These are phyloP conservation scores for Dolichotis patagonum DNA, from an alignment of 2,113 vertebrate species.

Conservation along the genomic window DNA sequence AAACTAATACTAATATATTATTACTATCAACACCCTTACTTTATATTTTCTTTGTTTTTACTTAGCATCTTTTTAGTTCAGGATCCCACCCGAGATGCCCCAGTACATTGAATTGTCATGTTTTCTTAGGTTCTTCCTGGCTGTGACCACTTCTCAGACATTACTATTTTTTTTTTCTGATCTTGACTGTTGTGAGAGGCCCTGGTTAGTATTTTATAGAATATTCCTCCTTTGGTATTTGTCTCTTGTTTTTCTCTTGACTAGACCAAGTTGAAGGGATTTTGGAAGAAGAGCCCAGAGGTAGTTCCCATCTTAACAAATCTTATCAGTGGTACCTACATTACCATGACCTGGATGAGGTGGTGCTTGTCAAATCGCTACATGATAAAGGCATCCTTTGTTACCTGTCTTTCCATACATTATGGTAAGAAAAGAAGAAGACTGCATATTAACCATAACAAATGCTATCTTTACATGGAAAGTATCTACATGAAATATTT, in stretches of 20 bases:
- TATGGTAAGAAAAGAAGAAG: neutral
- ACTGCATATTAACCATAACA: neutral
- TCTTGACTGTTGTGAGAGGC: neutral
- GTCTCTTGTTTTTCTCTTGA: neutral
- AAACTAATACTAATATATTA: neutral
- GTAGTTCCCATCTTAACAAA: neutral
- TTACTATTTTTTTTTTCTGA: neutral
- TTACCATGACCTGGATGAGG: neutral
- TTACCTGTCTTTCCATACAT: neutral
- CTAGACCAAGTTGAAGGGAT: neutral
- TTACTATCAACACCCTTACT: neutral
- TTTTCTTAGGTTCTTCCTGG: neutral
- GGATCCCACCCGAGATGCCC: neutral
- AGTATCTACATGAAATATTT: neutral
- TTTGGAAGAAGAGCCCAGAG: neutral
- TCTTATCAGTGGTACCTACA: neutral
- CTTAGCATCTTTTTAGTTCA: neutral
- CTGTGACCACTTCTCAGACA: neutral
- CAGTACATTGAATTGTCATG: neutral
- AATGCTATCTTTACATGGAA: neutral
- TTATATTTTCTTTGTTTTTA: neutral
- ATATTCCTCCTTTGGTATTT: neutral
- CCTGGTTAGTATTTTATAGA: neutral
- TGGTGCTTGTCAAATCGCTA: neutral
- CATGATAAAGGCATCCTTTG: neutral